Evolutionary conservation across 2,113 vertebrate species (phyloP).

Genomic region (Pseudorasbora parva): DNA sequence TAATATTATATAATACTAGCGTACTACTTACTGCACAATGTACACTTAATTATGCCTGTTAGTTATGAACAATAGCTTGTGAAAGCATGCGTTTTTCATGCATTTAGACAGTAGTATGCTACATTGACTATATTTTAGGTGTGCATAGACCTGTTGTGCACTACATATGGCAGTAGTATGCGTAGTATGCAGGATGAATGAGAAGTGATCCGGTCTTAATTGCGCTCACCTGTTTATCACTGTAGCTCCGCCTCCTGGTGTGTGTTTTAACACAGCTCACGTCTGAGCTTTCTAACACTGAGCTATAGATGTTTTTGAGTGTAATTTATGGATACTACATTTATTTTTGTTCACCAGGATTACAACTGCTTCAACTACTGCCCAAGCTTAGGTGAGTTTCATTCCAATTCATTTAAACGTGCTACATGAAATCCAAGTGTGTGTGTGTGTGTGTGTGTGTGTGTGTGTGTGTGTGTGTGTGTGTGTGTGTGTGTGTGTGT

Average conservation of each 20-base stretch:
- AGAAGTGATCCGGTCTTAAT: conserved; percentile 34
- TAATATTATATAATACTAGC: not conserved
- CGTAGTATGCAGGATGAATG: not conserved
- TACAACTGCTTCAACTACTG: conserved; percentile 90
- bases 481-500: conserved; percentile 14
- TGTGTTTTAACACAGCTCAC: not conserved
- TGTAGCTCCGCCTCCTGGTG: not conserved
- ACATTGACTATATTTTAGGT: not conserved
- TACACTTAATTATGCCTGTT: not conserved
- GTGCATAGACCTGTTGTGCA: not conserved
- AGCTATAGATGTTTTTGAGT: not conserved
- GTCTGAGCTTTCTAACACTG: not conserved
- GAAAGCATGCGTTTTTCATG: too few species aligned
- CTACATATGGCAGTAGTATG: not conserved
- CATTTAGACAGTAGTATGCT: not conserved
- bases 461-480: too few species aligned
- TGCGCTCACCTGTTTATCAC: conserved; percentile 32
- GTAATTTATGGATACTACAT: not conserved
- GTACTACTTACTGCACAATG: not conserved
- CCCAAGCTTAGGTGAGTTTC: conserved; percentile 88
- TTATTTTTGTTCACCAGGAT: conserved; percentile 75
- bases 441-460: conserved; percentile 14
- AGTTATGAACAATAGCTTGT: not conserved
- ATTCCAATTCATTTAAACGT: not conserved
- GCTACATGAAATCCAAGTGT: not conserved